Evolutionary conservation across 2,888 invertebrate species (phyloP), one percentile per base, ranked within the genome.

Genomic region (Rosalia funebris): DNA sequence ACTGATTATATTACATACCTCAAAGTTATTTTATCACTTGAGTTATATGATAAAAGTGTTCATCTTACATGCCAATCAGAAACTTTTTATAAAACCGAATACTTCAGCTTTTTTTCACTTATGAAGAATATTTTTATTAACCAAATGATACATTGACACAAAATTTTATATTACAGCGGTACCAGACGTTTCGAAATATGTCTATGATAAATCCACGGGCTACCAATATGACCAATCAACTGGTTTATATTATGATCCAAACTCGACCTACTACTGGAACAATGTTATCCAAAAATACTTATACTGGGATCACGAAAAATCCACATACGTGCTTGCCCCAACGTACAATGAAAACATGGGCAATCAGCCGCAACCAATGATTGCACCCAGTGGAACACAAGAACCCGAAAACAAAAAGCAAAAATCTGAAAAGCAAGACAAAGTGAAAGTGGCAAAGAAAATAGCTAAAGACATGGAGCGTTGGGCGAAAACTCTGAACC

Each of bases 401-500:
- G 83, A 84, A 62, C 71, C 72, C 0, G 84, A 84, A 73, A 84
- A 87, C 63, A 89, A 89, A 80, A 92, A 91, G 79, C 85, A 85
- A 63, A 88, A 88, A 73, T 89, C 87, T 70, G 89, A 87, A 42
- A 93, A 93, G 72, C 93, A 92, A 62, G 96, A 96, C 73, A 96
- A 97, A 83, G 96, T 96, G 0, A 97, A 97, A 83, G 95, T 96
- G 9, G 98, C 98, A 2, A 97, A 98, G 79, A 96, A 96, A 81
- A 97, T 98, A 70, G 97, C 97, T 0, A 98, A 98, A 83, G 92
- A 93, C 72, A 93, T 93, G 93, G 91, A 91, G 76, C 87, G 91
- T 60, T 99, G 99, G 99, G 99, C 98, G 0, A 95, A 98, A 74
- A 95, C 95, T 9, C 83, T 98, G 66, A 98, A 98, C 79, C 97